Percentiles rank a stretch among this genome's conserved stretches.
Evolutionary conservation across 2,113 vertebrate genomes (phyloP).

Genomic region (Salvelinus alpinus): DNA sequence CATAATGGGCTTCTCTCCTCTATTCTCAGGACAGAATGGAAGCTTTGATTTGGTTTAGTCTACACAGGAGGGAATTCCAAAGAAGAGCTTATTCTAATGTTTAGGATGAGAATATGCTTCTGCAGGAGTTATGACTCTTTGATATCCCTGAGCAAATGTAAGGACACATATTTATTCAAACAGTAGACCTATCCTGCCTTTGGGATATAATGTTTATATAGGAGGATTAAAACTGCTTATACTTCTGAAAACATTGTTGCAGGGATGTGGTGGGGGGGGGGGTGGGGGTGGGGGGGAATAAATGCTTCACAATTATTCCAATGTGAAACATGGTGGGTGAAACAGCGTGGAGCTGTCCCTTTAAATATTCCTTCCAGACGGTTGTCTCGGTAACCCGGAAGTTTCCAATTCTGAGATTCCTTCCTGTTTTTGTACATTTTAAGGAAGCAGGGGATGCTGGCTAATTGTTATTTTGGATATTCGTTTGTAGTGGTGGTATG

Average conservation of each 20-base stretch:
- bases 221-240: neutral
- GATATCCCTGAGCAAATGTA: conserved; percentile 20
- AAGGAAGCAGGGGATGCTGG: conserved; percentile 64
- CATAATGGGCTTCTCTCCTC: neutral
- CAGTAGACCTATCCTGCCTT: conserved; percentile 4
- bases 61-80: conserved; percentile 16
- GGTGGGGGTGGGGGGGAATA: too few species aligned
- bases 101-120: too few species aligned
- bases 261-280: too few species aligned
- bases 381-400: conserved; percentile 72
- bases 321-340: neutral
- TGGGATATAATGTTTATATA: neutral
- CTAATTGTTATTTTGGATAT: conserved; percentile 42
- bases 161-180: neutral
- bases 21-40: neutral
- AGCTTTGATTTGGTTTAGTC: conserved; percentile 30
- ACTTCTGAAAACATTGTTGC: neutral
- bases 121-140: conserved; percentile 10
- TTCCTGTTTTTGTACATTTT: conserved; percentile 71
- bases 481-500: conserved; percentile 58
- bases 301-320: neutral
- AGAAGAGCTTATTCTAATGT: neutral
- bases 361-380: conserved; percentile 67
- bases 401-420: conserved; percentile 48
- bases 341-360: conserved; percentile 55